phyloP scores from a whole-genome alignment of 2,113 vertebrate genomes.

The Nansenia antarctica region DNA sequence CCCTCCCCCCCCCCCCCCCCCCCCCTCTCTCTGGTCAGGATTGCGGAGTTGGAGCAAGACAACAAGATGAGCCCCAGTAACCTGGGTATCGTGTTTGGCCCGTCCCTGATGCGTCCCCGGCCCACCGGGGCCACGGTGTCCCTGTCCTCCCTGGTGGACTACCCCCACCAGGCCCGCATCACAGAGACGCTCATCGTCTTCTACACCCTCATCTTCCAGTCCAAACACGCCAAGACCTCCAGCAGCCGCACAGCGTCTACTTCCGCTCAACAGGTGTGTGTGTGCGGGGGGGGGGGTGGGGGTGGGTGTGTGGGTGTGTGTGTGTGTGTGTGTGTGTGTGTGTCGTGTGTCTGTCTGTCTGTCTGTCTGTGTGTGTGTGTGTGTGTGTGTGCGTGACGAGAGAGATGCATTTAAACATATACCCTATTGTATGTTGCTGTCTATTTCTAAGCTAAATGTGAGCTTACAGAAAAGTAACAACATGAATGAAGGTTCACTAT shows the following conservation, averaged over 20 bases:
- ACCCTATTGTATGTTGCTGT: too few species aligned
- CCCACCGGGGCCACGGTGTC: conserved; percentile 93
- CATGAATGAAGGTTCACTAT: background rate
- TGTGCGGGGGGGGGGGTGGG: too few species aligned
- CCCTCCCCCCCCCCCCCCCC: background rate
- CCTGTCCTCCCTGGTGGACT: conserved; percentile 94
- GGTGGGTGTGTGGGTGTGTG: background rate
- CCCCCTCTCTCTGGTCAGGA: conserved; percentile 70
- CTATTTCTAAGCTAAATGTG: too few species aligned
- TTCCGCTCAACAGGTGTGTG: conserved; percentile 50
- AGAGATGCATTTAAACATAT: too few species aligned
- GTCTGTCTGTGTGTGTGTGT: too few species aligned
- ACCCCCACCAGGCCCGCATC: conserved; percentile 93
- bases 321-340: background rate
- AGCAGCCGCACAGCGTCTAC: conserved; percentile 24
- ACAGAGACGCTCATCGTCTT: conserved; percentile 90
- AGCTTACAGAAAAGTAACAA: background rate
- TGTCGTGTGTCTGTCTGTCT: background rate
- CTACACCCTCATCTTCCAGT: conserved; percentile 81
- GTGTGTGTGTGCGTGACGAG: too few species aligned
- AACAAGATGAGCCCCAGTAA: conserved; percentile 97
- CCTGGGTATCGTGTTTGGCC: conserved; percentile 94
- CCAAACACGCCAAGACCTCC: conserved; percentile 41
- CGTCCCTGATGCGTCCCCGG: conserved; percentile 90
- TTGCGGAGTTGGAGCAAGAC: conserved; percentile 89